Percentiles rank a stretch among this genome's conserved stretches.
Evolutionary conservation across 2,888 invertebrate genomes (phyloP).

Genomic region (Neoascia interrupta): DNA sequence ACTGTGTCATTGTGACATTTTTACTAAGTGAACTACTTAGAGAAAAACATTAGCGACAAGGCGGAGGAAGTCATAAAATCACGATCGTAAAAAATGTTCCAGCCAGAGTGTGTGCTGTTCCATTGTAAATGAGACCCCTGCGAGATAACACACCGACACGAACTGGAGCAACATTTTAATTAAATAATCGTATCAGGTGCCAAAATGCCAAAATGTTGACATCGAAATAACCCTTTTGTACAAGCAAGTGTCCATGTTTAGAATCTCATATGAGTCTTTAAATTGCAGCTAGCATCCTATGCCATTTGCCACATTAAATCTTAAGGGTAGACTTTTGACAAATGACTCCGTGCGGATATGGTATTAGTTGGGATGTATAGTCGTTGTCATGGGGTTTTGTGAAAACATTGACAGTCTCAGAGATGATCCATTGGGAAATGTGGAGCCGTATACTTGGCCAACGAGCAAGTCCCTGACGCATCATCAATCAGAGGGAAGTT

Average conservation of each 20-base stretch:
- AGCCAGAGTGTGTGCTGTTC: slow-evolving; percentile 15
- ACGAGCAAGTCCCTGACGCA: slow-evolving; percentile 2
- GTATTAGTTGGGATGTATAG: too few species aligned
- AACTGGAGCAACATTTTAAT: slow-evolving; percentile 24
- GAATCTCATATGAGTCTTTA: not conserved
- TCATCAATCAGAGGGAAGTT: slow-evolving; percentile 24
- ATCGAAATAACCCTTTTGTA: not conserved
- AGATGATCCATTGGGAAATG: slow-evolving; percentile 14
- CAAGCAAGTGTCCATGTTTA: not conserved
- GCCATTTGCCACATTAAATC: too few species aligned
- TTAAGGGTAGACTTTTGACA: slow-evolving; percentile 24
- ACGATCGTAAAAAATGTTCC: slow-evolving; percentile 34
- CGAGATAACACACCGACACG: not conserved
- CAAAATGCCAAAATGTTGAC: slow-evolving; percentile 2
- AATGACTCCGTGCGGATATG: slow-evolving; percentile 9
- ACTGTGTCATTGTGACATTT: slow-evolving; percentile 39
- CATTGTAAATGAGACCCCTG: slow-evolving; percentile 14
- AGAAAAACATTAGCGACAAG: slow-evolving; percentile 22
- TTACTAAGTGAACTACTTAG: slow-evolving; percentile 52
- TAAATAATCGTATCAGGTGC: slow-evolving; percentile 42
- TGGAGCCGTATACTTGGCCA: not conserved
- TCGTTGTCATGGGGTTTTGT: too few species aligned
- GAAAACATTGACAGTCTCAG: not conserved
- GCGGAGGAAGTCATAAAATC: slow-evolving; percentile 36
- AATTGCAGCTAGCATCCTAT: not conserved